phyloP scores from a whole-genome alignment of 2,888 invertebrate genomes.

The Erebia ligea region DNA sequence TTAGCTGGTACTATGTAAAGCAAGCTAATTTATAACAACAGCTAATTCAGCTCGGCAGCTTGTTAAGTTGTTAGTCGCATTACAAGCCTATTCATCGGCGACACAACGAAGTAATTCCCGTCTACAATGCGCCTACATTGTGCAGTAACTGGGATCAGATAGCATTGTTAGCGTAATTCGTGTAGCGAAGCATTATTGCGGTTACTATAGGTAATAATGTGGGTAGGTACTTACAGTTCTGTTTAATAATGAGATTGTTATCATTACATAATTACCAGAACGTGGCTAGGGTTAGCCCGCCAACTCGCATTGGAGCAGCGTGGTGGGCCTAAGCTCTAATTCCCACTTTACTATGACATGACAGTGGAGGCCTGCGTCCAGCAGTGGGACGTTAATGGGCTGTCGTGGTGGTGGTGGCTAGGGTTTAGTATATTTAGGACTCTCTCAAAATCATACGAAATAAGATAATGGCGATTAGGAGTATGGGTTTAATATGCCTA shows the following conservation, averaged over 20 bases:
- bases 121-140: neutral
- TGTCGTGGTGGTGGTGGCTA: too few relatives aligned
- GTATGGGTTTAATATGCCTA: too few relatives aligned
- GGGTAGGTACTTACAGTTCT: neutral
- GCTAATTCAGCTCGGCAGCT: neutral
- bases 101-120: constrained; percentile 1
- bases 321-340: too few relatives aligned
- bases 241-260: neutral
- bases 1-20: too few relatives aligned
- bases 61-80: neutral
- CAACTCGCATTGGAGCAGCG: too few relatives aligned
- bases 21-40: neutral
- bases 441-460: too few relatives aligned
- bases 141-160: constrained; percentile 7
- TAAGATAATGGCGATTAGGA: too few relatives aligned
- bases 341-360: too few relatives aligned
- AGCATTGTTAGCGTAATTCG: constrained; percentile 8
- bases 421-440: too few relatives aligned
- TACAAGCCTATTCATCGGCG: neutral
- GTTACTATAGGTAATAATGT: neutral
- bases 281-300: too few relatives aligned
- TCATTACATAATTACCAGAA: neutral
- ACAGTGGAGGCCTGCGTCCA: too few relatives aligned
- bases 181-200: neutral
- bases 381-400: too few relatives aligned